Percentiles rank a stretch among this genome's conserved stretches.
These are phyloP conservation scores for Galeopterus variegatus DNA, from an alignment of 2,113 vertebrate genomes.

Conservation along the genomic window DNA sequence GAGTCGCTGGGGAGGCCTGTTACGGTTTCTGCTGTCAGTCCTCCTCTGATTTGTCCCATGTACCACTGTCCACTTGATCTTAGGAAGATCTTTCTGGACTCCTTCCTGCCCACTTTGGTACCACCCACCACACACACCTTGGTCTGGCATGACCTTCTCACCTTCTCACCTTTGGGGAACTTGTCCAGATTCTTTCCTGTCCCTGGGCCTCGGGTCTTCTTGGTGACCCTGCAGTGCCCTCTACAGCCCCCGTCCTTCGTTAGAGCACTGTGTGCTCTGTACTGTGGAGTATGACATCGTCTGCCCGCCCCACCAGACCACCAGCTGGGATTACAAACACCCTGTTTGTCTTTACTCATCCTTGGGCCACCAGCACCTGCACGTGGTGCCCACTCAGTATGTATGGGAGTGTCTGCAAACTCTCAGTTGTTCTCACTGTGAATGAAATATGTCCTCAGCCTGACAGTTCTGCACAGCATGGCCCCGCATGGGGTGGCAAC, in stretches of 20 bases:
- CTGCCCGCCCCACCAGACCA: not conserved
- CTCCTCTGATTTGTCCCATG: not conserved
- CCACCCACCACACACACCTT: too few relatives aligned
- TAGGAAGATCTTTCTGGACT: not conserved
- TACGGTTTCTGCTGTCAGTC: not conserved
- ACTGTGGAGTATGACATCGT: not conserved
- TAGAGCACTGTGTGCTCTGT: not conserved
- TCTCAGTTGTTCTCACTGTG: not conserved
- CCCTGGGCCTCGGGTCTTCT: not conserved
- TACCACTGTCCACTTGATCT: not conserved
- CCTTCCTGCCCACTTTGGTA: not conserved
- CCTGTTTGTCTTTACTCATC: not conserved
- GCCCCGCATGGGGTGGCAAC: not conserved
- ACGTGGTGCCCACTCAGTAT: not conserved
- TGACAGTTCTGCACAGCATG: not conserved
- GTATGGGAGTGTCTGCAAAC: not conserved
- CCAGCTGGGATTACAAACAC: not conserved
- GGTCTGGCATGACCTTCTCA: not conserved
- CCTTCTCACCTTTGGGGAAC: not conserved
- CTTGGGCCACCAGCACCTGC: not conserved
- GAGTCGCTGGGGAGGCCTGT: not conserved
- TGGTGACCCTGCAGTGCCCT: accelerated
- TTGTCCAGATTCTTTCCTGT: not conserved
- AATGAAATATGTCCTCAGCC: not conserved
- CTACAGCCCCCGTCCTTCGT: not conserved